These are phyloP conservation scores for Cygnus olor DNA, from an alignment of 2,797 vertebrate genomes.

Conservation along the genomic window DNA sequence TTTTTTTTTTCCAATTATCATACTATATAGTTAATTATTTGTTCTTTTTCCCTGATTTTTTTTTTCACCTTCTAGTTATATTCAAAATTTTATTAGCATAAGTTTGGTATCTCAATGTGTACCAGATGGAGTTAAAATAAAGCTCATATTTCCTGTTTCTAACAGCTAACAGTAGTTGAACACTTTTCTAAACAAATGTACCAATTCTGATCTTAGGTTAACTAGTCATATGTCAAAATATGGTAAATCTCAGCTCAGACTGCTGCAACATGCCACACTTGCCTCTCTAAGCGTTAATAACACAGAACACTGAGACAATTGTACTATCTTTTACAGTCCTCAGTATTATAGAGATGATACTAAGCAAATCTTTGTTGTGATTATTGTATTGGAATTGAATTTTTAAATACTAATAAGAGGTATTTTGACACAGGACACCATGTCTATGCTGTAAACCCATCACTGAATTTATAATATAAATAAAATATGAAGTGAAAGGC, in stretches of 20 bases:
- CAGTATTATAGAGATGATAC: neutral
- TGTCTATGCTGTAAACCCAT: slow-evolving; percentile 24
- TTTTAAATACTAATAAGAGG: slow-evolving; percentile 30
- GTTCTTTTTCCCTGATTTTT: neutral
- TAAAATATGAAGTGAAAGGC: slow-evolving; percentile 14
- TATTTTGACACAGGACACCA: slow-evolving; percentile 22
- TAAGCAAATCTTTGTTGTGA: slow-evolving; percentile 44
- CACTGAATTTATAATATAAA: neutral
- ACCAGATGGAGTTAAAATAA: slow-evolving; percentile 21
- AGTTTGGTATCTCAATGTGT: neutral
- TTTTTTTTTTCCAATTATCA: neutral
- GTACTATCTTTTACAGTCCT: slow-evolving; percentile 33
- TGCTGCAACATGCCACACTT: slow-evolving; percentile 1
- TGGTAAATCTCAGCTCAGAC: slow-evolving; percentile 3
- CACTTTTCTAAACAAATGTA: neutral
- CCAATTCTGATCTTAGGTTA: slow-evolving; percentile 7
- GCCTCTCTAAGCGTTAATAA: slow-evolving; percentile 61
- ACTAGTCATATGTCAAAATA: slow-evolving; percentile 28
- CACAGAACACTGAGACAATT: slow-evolving; percentile 23
- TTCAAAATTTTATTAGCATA: neutral
- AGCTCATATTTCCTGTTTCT: neutral
- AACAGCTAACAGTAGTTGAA: neutral
- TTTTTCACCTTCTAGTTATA: neutral
- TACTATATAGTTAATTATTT: neutral
- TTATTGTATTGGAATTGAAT: slow-evolving; percentile 26